Evolutionary conservation across 2,888 invertebrate genomes (phyloP).

Genomic region (Dynastes grantii): DNA sequence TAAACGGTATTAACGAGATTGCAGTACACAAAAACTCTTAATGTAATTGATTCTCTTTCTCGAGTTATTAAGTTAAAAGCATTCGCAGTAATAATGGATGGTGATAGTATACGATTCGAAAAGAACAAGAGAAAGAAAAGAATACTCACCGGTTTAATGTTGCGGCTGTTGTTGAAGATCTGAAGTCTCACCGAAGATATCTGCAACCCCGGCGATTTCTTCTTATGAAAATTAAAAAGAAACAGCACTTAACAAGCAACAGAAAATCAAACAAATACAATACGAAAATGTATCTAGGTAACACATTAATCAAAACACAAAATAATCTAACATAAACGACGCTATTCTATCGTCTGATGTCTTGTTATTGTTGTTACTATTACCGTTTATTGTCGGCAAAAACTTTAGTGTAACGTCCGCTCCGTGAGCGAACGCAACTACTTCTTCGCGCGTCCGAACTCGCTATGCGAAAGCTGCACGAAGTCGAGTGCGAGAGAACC

Average conservation of each 20-base stretch:
- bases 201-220: background rate
- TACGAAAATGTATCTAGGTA: background rate
- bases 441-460: constrained; percentile 52
- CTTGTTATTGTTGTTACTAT: background rate
- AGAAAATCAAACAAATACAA: background rate
- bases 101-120: constrained; percentile 16
- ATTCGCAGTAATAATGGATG: constrained; percentile 40
- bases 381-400: constrained; percentile 16
- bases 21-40: constrained; percentile 42
- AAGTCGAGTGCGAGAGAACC: constrained; percentile 21
- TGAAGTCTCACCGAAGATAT: constrained; percentile 9
- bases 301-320: constrained; percentile 12
- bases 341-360: background rate
- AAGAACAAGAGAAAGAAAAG: constrained; percentile 25
- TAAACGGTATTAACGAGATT: constrained; percentile 41
- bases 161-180: constrained; percentile 44
- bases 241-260: background rate
- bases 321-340: background rate
- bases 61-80: constrained; percentile 44
- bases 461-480: constrained; percentile 50
- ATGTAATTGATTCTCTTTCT: constrained; percentile 44
- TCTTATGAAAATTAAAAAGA: constrained; percentile 16
- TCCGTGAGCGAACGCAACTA: constrained; percentile 46
- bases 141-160: constrained; percentile 51
- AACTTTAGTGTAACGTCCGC: background rate